Evolutionary conservation across 2,113 vertebrate genomes (phyloP), one percentile per base, ranked within the genome.

Genomic region (Sander vitreus): DNA sequence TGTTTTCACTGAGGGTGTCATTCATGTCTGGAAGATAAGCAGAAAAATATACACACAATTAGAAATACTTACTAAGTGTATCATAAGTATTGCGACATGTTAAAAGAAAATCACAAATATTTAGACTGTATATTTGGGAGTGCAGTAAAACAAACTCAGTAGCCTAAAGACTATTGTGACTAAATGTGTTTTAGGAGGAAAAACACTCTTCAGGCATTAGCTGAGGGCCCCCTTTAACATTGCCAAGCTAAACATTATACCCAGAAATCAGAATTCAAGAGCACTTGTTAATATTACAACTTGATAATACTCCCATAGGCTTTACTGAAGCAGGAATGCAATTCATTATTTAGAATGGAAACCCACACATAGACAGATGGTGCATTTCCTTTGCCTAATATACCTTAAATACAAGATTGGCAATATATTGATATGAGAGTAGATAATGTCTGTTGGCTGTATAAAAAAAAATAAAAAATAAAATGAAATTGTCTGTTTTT

Each of bases 1-100:
- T 96, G 66, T 98, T 97, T 10, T 98, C 97, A 15, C 90, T 95
- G 25, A 95, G 1, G 69, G 96, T 96, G 81, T 99, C 97, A 23
- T 97, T 97, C 91, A 97, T 60, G 59, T 98, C 98, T 98, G 94
- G 79, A 94, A 85, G 67, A 60, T 70, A 93, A 72, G 71, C 14
- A 88, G 85, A 93, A 0, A 30, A 30, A 83, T 19, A 18, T 11
- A 59, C 13, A 81, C 43, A 16, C 4, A 47, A 27, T 66, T 48
- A 80, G 5, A 57, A 33, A 84, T 0, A 62, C 1, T 6, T 21
- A 10, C 16, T n/a, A 30, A 3, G 2, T 33, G 3, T 11, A 3
- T 39, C 18, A 18, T 27, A 36, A 8, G 19, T 12, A 18, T 39
- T 75, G 8, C 21, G 13, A 9, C 18, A 6, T 23, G 12, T 18